Base-by-base conservation (phyloP, 2,888 invertebrate species). In the Clunio marinus region DNA sequence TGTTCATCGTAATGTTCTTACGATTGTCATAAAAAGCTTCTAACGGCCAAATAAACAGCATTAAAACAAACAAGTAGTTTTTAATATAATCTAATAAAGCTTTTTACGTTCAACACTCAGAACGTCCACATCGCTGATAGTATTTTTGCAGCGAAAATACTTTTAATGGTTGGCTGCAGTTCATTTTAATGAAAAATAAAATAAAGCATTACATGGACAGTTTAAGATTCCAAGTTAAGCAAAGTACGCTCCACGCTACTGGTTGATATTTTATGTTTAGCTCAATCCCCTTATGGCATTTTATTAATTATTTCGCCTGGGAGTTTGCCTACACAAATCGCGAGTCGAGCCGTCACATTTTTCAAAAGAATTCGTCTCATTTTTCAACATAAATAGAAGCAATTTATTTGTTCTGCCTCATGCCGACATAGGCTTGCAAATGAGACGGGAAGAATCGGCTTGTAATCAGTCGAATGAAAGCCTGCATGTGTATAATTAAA, bases 401-500 rank as follows among this genome's bases (percentile, higher is more conserved):
- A n/a, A 41, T 41, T 41, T 41, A 32, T 41, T 15, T 10, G 41
- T 41, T 10, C 32, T 32, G 32, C 32, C 32, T 10, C 7, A 5
- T 10, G 32, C 41, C 41, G 41, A 41, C 41, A 41, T 41, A 41
- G 41, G 41, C 41, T 41, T n/a, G 32, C 28, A 32, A 59, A 59
- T 59, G 59, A 59, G 27, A 15, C 25, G 27, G 13, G 59, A 28
- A 32, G 27, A 59, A 59, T 59, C 28, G 51, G 27, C 59, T 59
- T 20, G 59, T 20, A 59, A 59, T 59, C 59, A 59, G 17, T 41
- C 32, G 57, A 27, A 28, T 59, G 24, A 51, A 20, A 20, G 28
- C 20, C 59, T 27, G 59, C 59, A 59, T 59, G 59, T 59, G 59
- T n/a, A 59, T 32, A 59, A 59, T 59, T 59, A 59, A 59, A 55